phyloP scores from a whole-genome alignment of 2,888 invertebrate species.

The Drosophila nigritarsus region DNA sequence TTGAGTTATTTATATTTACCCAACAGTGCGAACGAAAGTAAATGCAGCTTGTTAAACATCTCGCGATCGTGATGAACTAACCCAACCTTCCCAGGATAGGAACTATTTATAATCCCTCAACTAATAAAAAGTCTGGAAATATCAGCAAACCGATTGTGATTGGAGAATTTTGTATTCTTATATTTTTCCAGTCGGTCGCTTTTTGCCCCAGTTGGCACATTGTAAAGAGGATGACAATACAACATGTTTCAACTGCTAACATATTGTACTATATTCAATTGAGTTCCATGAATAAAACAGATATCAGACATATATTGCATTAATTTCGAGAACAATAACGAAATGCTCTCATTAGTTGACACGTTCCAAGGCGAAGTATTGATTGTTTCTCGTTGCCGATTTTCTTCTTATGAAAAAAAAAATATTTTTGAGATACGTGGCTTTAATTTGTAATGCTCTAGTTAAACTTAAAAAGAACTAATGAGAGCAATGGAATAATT shows the following conservation, averaged over 20 bases:
- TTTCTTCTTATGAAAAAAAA: conserved; percentile 7
- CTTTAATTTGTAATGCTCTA: background rate
- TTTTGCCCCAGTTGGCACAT: background rate
- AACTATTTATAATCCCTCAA: background rate
- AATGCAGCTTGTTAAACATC: conserved; percentile 1
- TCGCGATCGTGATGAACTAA: background rate
- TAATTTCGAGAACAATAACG: too few relatives aligned
- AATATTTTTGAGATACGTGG: too few relatives aligned
- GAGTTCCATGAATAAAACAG: too few relatives aligned
- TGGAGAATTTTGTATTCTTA: background rate
- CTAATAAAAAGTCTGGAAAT: background rate
- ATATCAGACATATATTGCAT: background rate
- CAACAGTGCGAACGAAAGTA: conserved; percentile 7
- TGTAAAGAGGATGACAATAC: background rate
- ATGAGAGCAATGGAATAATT: background rate
- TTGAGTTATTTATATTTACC: conserved; percentile 1
- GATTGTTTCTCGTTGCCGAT: conserved; percentile 30
- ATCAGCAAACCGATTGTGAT: background rate
- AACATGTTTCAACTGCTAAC: background rate
- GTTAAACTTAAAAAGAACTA: background rate
- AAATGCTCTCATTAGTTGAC: too few relatives aligned
- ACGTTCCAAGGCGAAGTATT: background rate
- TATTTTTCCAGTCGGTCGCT: background rate
- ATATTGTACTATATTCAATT: too few relatives aligned
- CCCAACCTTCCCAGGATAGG: background rate